phyloP scores from a whole-genome alignment of 2,888 invertebrate genomes.

The Peribatodes rhomboidaria region DNA sequence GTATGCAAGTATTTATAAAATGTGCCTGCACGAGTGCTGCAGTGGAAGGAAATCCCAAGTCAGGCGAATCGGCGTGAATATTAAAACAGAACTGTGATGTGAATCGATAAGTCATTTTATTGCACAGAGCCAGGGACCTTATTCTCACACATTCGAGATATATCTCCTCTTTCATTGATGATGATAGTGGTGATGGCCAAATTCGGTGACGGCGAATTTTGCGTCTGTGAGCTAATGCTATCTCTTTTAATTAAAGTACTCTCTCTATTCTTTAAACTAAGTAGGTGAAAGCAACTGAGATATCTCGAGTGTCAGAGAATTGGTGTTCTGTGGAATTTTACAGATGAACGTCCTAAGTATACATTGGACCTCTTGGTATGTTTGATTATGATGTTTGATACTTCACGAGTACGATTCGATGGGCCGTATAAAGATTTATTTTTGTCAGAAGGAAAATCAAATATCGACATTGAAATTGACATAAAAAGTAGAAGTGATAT shows the following conservation, averaged over 20 bases:
- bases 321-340: constrained; percentile 46
- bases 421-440: constrained; percentile 7
- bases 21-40: constrained; percentile 34
- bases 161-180: neutral
- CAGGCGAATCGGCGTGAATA: constrained; percentile 46
- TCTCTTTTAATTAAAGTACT: no score
- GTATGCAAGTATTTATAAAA: constrained; percentile 40
- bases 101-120: constrained; percentile 52
- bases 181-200: neutral
- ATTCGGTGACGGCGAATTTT: no score
- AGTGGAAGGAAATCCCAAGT: constrained; percentile 51
- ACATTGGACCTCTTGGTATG: constrained; percentile 35
- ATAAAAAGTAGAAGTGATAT: neutral
- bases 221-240: no score
- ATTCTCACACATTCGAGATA: constrained; percentile 1
- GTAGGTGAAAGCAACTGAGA: neutral
- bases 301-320: neutral
- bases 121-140: constrained; percentile 32
- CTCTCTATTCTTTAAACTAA: no score
- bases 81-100: constrained; percentile 51
- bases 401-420: constrained; percentile 18
- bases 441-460: constrained; percentile 20
- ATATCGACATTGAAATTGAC: constrained; percentile 19
- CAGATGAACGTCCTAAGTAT: constrained; percentile 43
- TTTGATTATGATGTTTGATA: constrained; percentile 41